Percentiles rank a stretch among this genome's conserved stretches.
Evolutionary conservation across 2,888 invertebrate genomes (phyloP).

Genomic region (Drosophila robusta): DNA sequence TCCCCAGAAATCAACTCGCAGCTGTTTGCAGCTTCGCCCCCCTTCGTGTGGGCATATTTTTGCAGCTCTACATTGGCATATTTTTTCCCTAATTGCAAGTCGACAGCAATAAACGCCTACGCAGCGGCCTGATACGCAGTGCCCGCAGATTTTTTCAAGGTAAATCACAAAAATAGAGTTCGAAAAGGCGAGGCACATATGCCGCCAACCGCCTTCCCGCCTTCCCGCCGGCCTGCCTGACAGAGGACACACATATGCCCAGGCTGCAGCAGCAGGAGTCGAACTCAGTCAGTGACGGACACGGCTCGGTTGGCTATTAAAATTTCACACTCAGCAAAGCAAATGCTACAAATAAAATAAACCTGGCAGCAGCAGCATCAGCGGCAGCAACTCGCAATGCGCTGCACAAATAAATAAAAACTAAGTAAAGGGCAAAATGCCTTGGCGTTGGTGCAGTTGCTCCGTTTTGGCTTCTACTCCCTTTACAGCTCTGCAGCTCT

Average conservation of each 20-base stretch:
- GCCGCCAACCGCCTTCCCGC: slow-evolving; percentile 4
- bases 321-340: slow-evolving; percentile 81
- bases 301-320: slow-evolving; percentile 81
- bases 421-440: slow-evolving; percentile 69
- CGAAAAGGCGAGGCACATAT: slow-evolving; percentile 34
- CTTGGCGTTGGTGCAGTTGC: slow-evolving; percentile 40
- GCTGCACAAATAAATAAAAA: slow-evolving; percentile 75
- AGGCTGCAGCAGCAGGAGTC: slow-evolving; percentile 50
- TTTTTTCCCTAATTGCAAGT: slow-evolving; percentile 45
- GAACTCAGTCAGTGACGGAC: slow-evolving; percentile 58
- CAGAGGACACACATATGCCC: slow-evolving; percentile 68
- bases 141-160: slow-evolving; percentile 65
- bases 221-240: slow-evolving; percentile 33
- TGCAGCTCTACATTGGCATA: slow-evolving; percentile 21
- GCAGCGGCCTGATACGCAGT: slow-evolving; percentile 34
- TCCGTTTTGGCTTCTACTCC: slow-evolving; percentile 43
- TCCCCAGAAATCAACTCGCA: slow-evolving; percentile 4
- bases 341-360: slow-evolving; percentile 80
- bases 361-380: slow-evolving; percentile 56
- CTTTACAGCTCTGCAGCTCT: slow-evolving; percentile 12
- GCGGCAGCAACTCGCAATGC: slow-evolving; percentile 28
- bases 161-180: slow-evolving; percentile 73
- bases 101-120: slow-evolving; percentile 41
- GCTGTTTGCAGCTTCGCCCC: slow-evolving; percentile 7
- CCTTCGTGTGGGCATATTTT: not conserved